Base-by-base conservation (phyloP, 2,888 invertebrate species). In the Cyrtodaria siliqua region DNA sequence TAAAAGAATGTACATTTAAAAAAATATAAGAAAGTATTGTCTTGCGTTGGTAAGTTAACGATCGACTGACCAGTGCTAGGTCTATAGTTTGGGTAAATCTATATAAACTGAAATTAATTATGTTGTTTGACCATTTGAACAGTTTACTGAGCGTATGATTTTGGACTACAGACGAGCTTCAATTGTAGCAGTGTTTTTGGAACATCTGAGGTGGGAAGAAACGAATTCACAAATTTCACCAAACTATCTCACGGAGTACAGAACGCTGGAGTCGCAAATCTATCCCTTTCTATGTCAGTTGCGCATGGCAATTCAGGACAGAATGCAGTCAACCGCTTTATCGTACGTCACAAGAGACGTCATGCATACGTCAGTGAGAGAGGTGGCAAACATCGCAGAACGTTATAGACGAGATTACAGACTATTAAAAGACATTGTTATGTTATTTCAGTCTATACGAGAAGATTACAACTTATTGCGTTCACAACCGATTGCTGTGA, bases 281-380 rank as follows among this genome's bases (percentile, higher is more conserved):
- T 77, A 77, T 29, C 53, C 71, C 6, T 68, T 71, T 4, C 44
- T 77, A 23, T 77, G 77, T 29, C 62, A 57, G 14, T 23, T 77
- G 8, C 55, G 72, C 26, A 53, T 61, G 33, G 71, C 77, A 2
- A 29, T 77, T 29, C 12, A 20, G 2, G 38, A 47, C 40, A 56
- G 63, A 4, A 40, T 20, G 8, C 33, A 6, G 14, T 4, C 20
- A 4, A 23, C 26, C 3, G 47, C 70, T 14, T 8, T 56, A 20
- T 9, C n/a, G 9, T 24, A 60, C 26, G 64, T 78, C 23, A 63
- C 47, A 12, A 20, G 44, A 20, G 64, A 59, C 29, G 69, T 53
- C 38, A 72, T 78, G 55, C 3, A 47, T 9, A 23, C 9, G 4
- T 33, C 59, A 23, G 59, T 57, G 9, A 42, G 64, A 49, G 23